Evolutionary conservation across 2,113 vertebrate species (phyloP), one percentile per base, ranked within the genome.

Genomic region (Cavia porcellus): DNA sequence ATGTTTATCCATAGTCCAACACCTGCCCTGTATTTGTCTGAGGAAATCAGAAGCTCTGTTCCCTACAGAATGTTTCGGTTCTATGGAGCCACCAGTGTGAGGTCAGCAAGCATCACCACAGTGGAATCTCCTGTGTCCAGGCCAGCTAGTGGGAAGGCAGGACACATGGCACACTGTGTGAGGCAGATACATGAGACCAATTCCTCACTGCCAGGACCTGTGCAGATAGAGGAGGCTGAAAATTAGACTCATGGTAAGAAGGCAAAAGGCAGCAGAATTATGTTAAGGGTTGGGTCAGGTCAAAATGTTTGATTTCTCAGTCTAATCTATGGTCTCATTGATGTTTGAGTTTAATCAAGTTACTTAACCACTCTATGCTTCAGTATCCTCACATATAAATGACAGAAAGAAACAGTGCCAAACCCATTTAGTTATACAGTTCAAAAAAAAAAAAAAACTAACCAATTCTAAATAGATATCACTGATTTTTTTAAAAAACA

Each of bases 71-170:
- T 52, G 57, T 66, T 45, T 52, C 38, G 10, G 52, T 61, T 83
- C 68, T 64, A 50, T 17, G 38, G 66, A 70, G 61, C 62, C 17
- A 1, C 66, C 92, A 92, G 47, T 96, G 70, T 98, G 97, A 98
- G 68, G 90, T 96, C 96, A 94, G 83, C 13, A 9, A 30, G 0
- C 0, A 4, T 6, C 13, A 22, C 59, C 35, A 22, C 0, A 10
- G 1, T 2, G 3, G 87, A 64, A 61, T 59, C 55, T 82, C 38
- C n/a, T 24, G 20, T 94, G 96, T 87, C 70, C 25, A 7, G 0
- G 61, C 32, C 38, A 57, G 47, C 92, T 94, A 83, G 77, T 86
- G 42, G 68, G 42, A 32, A 45, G 32, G 45, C 17, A 4, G 7
- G 32, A n/a, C 24, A 28, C 2, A 82, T 19, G 6, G 55, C 35